Conservation (phyloP, 2,113 vertebrate species). For the Menura novaehollandiae region DNA sequence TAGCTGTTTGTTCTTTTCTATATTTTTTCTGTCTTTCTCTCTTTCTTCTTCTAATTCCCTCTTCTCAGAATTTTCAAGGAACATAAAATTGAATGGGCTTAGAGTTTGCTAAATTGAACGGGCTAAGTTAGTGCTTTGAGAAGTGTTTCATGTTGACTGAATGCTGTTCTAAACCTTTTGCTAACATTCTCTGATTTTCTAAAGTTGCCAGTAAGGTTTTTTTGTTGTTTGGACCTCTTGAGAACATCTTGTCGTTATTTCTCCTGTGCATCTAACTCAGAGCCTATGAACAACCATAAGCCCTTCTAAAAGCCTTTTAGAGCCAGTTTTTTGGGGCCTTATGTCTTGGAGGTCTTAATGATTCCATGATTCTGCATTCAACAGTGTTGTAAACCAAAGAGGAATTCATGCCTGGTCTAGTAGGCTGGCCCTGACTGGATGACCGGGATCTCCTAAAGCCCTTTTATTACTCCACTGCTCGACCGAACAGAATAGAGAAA, state of each 20-base stretch:
- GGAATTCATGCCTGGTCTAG: neutral
- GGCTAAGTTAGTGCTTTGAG: neutral
- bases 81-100: neutral
- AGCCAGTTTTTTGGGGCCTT: neutral
- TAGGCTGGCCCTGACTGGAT: neutral
- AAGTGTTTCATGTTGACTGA: neutral
- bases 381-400: neutral
- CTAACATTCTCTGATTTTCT: neutral
- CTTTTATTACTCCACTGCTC: neutral
- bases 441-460: neutral
- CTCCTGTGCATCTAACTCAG: neutral
- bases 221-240: neutral
- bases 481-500: neutral
- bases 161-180: neutral
- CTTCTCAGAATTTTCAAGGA: neutral
- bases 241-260: neutral
- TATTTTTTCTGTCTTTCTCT: neutral
- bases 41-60: neutral
- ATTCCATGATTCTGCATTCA: neutral
- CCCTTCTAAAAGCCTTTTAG: neutral
- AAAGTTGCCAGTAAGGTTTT: neutral
- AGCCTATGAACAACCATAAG: neutral
- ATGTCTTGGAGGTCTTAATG: neutral
- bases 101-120: neutral
- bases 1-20: neutral